Evolutionary conservation across 2,113 vertebrate genomes (phyloP), one percentile per base, ranked within the genome.

Genomic region (Siniperca chuatsi): DNA sequence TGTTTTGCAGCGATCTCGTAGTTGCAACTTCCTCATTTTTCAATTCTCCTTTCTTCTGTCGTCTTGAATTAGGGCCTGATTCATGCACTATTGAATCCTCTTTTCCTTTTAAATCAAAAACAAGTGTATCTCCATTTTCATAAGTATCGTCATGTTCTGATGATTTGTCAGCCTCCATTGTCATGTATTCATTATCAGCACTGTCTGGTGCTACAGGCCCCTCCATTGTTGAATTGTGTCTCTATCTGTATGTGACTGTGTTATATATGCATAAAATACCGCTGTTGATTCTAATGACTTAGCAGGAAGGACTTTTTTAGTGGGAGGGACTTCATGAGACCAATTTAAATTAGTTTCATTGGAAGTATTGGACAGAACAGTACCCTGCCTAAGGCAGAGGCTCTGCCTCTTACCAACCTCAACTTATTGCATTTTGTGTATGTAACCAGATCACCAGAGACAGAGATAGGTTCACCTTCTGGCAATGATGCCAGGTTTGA

Each of bases 171-270:
- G 72, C 37, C 57, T 83, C 77, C 73, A 86, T 86, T 40, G 46
- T 23, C 76, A 84, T 89, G 77, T 89, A 86, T 10, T 81, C 69
- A 25, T 79, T 46, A 50, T 55, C 55, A 6, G 40, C 64, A 33
- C 2, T 4, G 1, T 23, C 64, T 60, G 21, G 50, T 81, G 55
- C 66, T 75, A 1, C 58, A 18, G 55, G 20, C 4, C 0, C 15
- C 2, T 33, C 75, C 78, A 90, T 87, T 62, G 58, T 66, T 69
- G 1, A 58, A 42, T 35, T 29, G 55, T 6, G 29, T 68, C 16
- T 61, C 54, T 50, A 12, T 78, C 23, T 82, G 60, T 55, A 57
- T 18, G 61, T 20, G 64, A 20, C 42, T 35, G 18, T 16, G 8
- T 54, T 37, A 37, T 37, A 2, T 37, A 21, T 54, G 13, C 20